Evolutionary conservation across 2,888 invertebrate genomes (phyloP).

Genomic region (Pammene fasciana): DNA sequence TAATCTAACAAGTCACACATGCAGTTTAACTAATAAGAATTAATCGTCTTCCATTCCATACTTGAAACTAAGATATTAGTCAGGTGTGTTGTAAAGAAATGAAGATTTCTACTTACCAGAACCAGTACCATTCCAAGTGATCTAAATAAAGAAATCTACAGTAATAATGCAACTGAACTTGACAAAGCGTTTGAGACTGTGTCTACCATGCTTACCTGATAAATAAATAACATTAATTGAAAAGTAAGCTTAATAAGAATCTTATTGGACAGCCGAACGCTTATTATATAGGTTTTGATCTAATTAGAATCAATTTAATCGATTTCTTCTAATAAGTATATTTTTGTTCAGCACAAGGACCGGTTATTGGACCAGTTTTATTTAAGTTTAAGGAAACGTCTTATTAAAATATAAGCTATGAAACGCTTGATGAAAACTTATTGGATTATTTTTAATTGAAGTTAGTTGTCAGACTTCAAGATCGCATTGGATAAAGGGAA

Average conservation of each 20-base stretch:
- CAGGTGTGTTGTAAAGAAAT: constrained; percentile 37
- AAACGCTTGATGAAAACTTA: not conserved
- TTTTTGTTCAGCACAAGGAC: constrained; percentile 13
- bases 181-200: constrained; percentile 53
- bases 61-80: not conserved
- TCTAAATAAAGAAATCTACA: constrained; percentile 58
- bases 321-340: not conserved
- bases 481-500: too few relatives aligned
- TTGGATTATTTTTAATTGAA: too few relatives aligned
- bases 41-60: too few relatives aligned
- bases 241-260: constrained; percentile 4
- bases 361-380: not conserved
- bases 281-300: not conserved
- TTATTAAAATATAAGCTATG: constrained; percentile 1
- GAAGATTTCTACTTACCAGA: constrained; percentile 59
- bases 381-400: not conserved
- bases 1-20: too few relatives aligned
- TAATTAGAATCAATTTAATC: too few relatives aligned
- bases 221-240: not conserved
- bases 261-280: not conserved
- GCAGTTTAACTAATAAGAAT: not conserved
- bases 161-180: constrained; percentile 50
- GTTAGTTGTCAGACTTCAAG: too few relatives aligned
- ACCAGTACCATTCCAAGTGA: constrained; percentile 53
- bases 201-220: constrained; percentile 63